Evolutionary conservation across 2,113 vertebrate species (phyloP).

Genomic region (Zingel zingel): DNA sequence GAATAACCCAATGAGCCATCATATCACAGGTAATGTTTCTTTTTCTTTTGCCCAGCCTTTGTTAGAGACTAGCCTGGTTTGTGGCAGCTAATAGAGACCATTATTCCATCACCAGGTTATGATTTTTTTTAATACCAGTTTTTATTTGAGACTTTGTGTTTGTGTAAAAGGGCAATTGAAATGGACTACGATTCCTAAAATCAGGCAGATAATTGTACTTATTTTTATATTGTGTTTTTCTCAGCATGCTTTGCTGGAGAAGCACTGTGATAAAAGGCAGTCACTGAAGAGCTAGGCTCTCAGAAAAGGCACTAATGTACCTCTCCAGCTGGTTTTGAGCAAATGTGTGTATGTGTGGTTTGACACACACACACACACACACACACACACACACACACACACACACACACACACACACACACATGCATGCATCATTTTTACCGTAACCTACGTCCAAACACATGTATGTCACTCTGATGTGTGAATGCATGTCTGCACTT

Average conservation of each 20-base stretch:
- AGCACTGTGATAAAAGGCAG: not conserved
- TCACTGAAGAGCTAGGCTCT: constrained; percentile 12
- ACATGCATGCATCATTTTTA: not conserved
- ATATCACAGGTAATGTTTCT: not conserved
- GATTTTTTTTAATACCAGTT: not conserved
- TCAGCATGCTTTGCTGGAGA: constrained; percentile 31
- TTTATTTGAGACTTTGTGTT: not conserved
- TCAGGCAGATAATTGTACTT: not conserved
- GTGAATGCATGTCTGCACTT: constrained; percentile 22
- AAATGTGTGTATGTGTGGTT: not conserved
- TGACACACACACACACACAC: constrained; percentile 8
- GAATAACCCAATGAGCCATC: not conserved
- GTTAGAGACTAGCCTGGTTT: not conserved
- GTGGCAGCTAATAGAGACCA: not conserved
- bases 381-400: not conserved
- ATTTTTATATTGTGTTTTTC: constrained; percentile 6
- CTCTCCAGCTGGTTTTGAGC: constrained; percentile 26
- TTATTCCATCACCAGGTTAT: no score
- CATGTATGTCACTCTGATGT: constrained; percentile 15
- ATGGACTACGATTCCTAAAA: not conserved
- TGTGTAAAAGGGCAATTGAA: not conserved
- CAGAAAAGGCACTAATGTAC: constrained; percentile 16
- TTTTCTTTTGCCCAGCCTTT: not conserved
- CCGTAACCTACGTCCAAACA: constrained; percentile 35
- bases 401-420: no score